Evolutionary conservation across 2,888 invertebrate species (phyloP).

Genomic region (Trichopria drosophilae): DNA sequence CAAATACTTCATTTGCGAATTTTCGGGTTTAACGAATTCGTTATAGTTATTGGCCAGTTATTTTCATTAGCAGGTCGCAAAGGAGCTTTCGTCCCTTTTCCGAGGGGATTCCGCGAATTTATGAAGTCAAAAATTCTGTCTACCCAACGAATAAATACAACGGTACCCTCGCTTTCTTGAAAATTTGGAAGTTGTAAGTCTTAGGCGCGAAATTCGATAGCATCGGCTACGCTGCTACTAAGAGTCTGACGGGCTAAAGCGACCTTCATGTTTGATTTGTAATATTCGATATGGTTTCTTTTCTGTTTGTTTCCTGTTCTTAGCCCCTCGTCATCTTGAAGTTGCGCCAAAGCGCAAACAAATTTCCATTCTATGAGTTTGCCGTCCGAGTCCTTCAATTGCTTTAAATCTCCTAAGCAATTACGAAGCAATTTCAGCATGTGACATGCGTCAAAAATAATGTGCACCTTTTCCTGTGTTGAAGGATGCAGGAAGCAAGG

Average conservation of each 20-base stretch:
- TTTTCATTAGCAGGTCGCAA: constrained; percentile 12
- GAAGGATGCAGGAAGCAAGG: too few species aligned
- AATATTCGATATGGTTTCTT: constrained; percentile 11
- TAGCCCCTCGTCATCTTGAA: constrained; percentile 21
- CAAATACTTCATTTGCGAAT: constrained; percentile 20
- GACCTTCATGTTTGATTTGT: constrained; percentile 17
- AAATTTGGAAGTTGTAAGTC: constrained; percentile 3
- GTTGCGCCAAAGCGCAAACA: background rate
- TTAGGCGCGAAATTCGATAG: constrained; percentile 3
- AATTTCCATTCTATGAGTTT: constrained; percentile 7
- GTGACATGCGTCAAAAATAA: too few species aligned
- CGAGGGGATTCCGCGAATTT: constrained; percentile 15
- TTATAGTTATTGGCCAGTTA: constrained; percentile 18
- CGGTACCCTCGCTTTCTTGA: constrained; percentile 12
- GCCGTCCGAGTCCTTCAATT: too few species aligned
- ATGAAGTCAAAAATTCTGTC: constrained; percentile 21
- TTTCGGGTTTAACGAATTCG: constrained; percentile 8
- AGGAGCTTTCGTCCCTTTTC: constrained; percentile 11
- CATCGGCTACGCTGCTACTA: too few species aligned
- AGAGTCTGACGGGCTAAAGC: constrained; percentile 9
- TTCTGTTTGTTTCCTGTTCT: constrained; percentile 15
- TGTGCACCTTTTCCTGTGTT: too few species aligned
- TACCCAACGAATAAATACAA: constrained; percentile 14
- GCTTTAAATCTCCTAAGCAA: too few species aligned
- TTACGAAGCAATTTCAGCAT: too few species aligned